These are phyloP conservation scores for Odontophorus gujanensis DNA, from an alignment of 2,113 vertebrate genomes.

Conservation along the genomic window DNA sequence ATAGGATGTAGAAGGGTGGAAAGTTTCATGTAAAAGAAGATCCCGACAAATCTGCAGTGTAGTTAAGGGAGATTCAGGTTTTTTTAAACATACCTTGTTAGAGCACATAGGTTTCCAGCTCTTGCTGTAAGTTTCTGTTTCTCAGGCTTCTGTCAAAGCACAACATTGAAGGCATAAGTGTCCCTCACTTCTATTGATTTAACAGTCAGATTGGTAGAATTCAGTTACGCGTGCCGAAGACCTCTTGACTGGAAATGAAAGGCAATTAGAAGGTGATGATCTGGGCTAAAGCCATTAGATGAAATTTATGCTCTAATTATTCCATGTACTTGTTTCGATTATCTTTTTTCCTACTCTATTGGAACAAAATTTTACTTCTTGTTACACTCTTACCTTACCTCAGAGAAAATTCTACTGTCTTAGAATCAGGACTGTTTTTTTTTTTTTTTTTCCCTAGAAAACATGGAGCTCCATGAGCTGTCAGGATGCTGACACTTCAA, in stretches of 20 bases:
- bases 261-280: background rate
- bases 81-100: background rate
- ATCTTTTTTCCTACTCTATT: background rate
- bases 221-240: background rate
- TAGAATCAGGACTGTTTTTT: background rate
- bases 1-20: background rate
- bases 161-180: background rate
- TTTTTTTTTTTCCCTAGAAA: background rate
- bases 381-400: background rate
- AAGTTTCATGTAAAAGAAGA: background rate
- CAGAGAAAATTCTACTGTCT: background rate
- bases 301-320: background rate
- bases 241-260: background rate
- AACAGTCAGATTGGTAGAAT: background rate
- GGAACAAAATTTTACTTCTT: background rate
- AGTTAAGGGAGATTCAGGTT: background rate
- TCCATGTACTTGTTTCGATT: background rate
- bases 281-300: background rate
- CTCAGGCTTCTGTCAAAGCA: background rate
- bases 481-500: background rate
- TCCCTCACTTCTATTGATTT: background rate
- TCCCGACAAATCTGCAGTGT: background rate
- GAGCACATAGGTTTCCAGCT: background rate
- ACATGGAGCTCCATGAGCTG: background rate
- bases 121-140: background rate